Evolutionary conservation across 2,797 vertebrate species (phyloP), one percentile per base, ranked within the genome.

Genomic region (Enteromius treurensis): DNA sequence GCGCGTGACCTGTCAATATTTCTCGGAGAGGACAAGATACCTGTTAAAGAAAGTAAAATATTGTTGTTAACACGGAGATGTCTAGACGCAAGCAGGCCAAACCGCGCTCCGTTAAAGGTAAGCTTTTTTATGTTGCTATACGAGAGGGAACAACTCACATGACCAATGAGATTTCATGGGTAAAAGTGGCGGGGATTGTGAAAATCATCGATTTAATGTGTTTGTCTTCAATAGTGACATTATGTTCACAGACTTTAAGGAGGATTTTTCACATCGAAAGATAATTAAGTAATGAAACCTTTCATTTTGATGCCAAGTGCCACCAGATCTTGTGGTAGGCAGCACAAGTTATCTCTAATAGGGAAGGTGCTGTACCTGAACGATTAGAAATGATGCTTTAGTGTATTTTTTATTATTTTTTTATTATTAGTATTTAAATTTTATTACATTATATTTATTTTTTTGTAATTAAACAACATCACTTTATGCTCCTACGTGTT

Each of bases 21-120:
- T 84, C 90, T 68, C 85, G 55, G 80, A 91, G 92, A 91, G 94
- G 89, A 86, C 65, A 53, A 92, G 84, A 86, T 86, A 86, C 82
- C 51, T 88, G 64, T 88, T 73, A 80, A 89, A 90, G 93, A 84
- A 88, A 93, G 89, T 93, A 86, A 90, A 84, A 87, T 89, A 86
- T 29, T 80, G n/a, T 70, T 8, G 23, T 64, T 84, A 85, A 88
- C 81, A 92, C 93, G 92, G 96, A 96, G 92, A 99, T 98, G 97
- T 98, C 97, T 90, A 96, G 97, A 91, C 95, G 97, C 90, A 99
- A 99, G 93, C 97, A 98, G 95, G 97, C 97, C 94, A 99, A 98
- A 90, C 97, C 97, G 86, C 97, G 97, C 90, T 98, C 97, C 88
- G 97, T 98, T 85, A 99, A 99, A 98, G 97, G 97, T 98, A 95